Evolutionary conservation across 2,888 invertebrate species (phyloP).

Genomic region (Tyria jacobaeae): DNA sequence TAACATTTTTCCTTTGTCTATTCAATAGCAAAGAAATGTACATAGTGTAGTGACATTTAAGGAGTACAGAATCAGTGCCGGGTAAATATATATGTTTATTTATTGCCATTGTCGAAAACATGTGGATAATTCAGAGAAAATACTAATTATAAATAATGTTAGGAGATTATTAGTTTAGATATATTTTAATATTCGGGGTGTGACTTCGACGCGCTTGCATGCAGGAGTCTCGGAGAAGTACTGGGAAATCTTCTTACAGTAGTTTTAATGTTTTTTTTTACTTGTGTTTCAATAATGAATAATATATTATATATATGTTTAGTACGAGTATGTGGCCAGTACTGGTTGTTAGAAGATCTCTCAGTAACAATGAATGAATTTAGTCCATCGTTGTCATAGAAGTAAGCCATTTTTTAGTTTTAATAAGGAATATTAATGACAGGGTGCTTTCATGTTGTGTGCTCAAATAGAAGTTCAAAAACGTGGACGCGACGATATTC

Average conservation of each 20-base stretch:
- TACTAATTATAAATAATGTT: constrained; percentile 32
- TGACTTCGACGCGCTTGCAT: constrained; percentile 33
- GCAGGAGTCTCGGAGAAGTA: constrained; percentile 18
- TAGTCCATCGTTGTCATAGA: constrained; percentile 30
- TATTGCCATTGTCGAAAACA: not conserved
- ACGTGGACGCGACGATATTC: constrained; percentile 18
- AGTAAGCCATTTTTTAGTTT: constrained; percentile 47
- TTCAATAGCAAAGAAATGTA: not conserved
- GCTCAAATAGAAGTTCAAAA: constrained; percentile 51
- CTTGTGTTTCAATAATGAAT: not conserved
- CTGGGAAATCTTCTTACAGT: constrained; percentile 31
- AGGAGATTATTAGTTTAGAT: constrained; percentile 42
- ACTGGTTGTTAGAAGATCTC: constrained; percentile 28
- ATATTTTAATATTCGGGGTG: constrained; percentile 21
- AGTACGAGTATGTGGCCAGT: not conserved
- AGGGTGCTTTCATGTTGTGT: constrained; percentile 49
- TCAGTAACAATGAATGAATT: constrained; percentile 13
- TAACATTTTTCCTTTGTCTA: not conserved
- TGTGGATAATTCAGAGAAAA: not conserved
- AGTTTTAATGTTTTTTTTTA: not conserved
- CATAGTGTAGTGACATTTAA: not conserved
- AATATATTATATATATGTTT: not conserved
- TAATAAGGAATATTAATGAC: constrained; percentile 41
- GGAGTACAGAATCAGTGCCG: not conserved
- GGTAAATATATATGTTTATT: not conserved